A percentile compares a stretch with the other conserved stretches of the same genome.
Evolutionary conservation across 2,113 vertebrate species (phyloP).

Genomic region (Oncorhynchus clarkii): DNA sequence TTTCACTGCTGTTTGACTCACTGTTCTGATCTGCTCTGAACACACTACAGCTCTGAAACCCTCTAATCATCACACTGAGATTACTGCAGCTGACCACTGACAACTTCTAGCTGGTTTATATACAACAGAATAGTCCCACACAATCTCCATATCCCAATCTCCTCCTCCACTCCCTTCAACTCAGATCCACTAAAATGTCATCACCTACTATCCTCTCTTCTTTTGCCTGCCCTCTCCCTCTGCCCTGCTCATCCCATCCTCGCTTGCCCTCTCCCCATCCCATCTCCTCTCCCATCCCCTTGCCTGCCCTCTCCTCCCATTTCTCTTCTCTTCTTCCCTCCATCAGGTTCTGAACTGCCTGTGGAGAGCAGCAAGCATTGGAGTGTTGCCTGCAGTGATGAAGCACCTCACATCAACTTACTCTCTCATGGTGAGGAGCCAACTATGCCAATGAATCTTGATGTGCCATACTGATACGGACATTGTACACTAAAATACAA

Average conservation of each 20-base stretch:
- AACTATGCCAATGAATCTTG: not conserved
- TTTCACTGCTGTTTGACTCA: not conserved
- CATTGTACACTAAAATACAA: too few species aligned
- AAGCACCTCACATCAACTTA: not conserved
- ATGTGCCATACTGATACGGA: too few species aligned
- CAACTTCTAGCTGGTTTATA: not conserved
- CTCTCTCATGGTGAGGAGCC: not conserved
- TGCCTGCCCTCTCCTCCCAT: too few species aligned
- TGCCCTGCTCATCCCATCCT: not conserved
- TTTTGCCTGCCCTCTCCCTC: not conserved
- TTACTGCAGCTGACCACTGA: not conserved
- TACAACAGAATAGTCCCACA: not conserved
- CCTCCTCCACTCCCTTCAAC: not conserved
- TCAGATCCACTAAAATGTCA: not conserved
- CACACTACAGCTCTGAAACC: not conserved
- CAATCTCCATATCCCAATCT: not conserved
- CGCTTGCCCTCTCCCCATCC: not conserved
- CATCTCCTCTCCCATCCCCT: constrained; percentile 1
- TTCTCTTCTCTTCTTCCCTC: too few species aligned
- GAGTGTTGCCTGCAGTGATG: not conserved
- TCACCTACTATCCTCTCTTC: too few species aligned
- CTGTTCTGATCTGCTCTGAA: not conserved
- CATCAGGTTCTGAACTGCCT: not conserved
- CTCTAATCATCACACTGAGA: not conserved
- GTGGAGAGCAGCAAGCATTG: not conserved